These are phyloP conservation scores for Encarsia formosa DNA, from an alignment of 2,888 invertebrate species.

Conservation along the genomic window DNA sequence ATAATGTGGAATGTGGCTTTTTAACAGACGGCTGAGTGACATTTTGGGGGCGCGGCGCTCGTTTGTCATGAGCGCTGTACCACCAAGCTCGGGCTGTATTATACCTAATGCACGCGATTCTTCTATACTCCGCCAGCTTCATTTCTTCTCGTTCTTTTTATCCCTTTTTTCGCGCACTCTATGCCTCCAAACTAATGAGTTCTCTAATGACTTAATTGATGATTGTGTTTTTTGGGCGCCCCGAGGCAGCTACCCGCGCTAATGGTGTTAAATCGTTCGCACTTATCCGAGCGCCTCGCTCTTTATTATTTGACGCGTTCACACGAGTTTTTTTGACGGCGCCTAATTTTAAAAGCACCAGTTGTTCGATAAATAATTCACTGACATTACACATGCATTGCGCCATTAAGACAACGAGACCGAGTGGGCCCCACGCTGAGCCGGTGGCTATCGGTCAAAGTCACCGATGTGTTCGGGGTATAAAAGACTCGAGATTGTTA, in stretches of 20 bases:
- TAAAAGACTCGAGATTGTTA: background rate
- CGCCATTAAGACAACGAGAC: constrained; percentile 40
- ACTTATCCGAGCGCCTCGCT: too few species aligned
- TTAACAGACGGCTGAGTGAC: constrained; percentile 42
- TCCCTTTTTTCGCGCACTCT: background rate
- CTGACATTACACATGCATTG: too few species aligned
- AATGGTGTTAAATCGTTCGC: too few species aligned
- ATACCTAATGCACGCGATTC: background rate
- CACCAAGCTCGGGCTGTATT: background rate
- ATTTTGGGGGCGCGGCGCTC: constrained; percentile 47
- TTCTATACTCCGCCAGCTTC: background rate
- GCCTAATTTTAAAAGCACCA: too few species aligned
- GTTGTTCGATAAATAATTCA: too few species aligned
- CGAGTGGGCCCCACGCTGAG: constrained; percentile 29
- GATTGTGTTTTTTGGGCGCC: too few species aligned
- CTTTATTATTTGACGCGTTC: too few species aligned
- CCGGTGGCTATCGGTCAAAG: constrained; percentile 42
- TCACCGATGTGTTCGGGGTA: constrained; percentile 30
- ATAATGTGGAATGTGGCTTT: constrained; percentile 39
- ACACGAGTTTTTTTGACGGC: too few species aligned
- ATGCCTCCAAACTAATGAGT: background rate
- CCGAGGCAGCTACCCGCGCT: too few species aligned
- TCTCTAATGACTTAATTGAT: too few species aligned
- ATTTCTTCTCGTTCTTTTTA: constrained; percentile 6
- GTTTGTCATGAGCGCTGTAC: constrained; percentile 43